Percentiles rank a stretch among this genome's conserved stretches.
Conservation (phyloP, 2,888 invertebrate species). For the Caenorhabditis angaria region DNA sequence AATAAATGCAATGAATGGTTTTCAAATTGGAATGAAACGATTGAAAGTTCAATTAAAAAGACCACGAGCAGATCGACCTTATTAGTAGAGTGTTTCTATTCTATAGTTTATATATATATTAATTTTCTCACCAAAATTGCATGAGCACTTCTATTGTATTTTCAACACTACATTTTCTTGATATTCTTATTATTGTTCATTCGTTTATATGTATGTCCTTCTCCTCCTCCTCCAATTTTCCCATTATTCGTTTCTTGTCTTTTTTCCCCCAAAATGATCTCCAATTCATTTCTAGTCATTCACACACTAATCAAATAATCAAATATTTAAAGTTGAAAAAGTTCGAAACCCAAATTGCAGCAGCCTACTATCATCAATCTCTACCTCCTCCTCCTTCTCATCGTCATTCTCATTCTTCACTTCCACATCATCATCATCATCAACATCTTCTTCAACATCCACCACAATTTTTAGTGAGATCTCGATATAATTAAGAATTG, state of each 20-base stretch:
- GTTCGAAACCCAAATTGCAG: background rate
- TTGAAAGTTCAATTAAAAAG: slow-evolving; percentile 98
- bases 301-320: background rate
- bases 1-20: slow-evolving; percentile 99
- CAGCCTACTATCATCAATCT: background rate
- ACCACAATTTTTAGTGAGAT: background rate
- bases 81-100: slow-evolving; percentile 78
- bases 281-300: background rate
- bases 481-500: background rate
- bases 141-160: no score
- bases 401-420: no score
- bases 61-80: slow-evolving; percentile 96
- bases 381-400: background rate
- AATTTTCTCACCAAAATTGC: no score
- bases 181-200: background rate
- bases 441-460: background rate
- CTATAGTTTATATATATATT: no score
- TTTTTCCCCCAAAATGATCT: background rate
- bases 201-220: background rate
- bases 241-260: background rate
- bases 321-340: background rate
- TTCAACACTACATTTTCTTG: background rate
- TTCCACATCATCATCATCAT: background rate
- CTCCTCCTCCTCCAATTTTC: background rate
- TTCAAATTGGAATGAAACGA: slow-evolving; percentile 99